Evolutionary conservation across 2,797 vertebrate species (phyloP), one percentile per base, ranked within the genome.

Genomic region (Triplophysa bombifrons): DNA sequence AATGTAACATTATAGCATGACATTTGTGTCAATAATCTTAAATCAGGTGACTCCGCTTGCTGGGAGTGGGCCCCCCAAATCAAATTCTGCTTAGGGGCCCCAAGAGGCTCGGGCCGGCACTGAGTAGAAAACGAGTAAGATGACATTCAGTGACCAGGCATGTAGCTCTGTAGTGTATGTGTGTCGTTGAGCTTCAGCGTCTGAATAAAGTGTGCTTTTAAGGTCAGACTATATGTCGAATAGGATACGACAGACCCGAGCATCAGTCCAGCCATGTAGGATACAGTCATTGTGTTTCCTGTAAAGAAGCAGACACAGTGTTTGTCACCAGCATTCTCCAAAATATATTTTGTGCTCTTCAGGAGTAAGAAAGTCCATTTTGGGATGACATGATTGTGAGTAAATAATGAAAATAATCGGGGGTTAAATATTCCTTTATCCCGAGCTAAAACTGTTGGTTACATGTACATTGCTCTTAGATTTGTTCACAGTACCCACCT

Each of bases 191-290:
- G 60, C 41, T 70, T 69, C 20, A 60, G 71, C 0, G 56, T 56
- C 56, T 72, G 74, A 19, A 61, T 17, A 9, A 30, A 10, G 34
- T 73, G 38, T 11, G 58, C 20, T 27, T 73, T 75, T 22, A 70
- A 78, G 51, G 78, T 78, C 71, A 81, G 61, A 5, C 71, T 80
- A 60, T 77, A 81, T 5, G 82, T 84, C 2, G 82, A 80, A 41
- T 98, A 99, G 0, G 97, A 96, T 86, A 98, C 96, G 0, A 92
- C 93, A 0, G 97, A 98, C 87, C 97, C 97, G 80, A 98, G 86
- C 44, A 97, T 98, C 89, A 99, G 27, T 25, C 97, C 97, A 0
- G 95, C 94, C 97, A 98, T 98, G 78, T 98, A 98, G 83, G 97
- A 99, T 80, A 98, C 97, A 0, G 97, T 98, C 97, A 98, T 99